Percentiles rank a stretch among this genome's conserved stretches.
Conservation (phyloP, 2,888 invertebrate genomes). For the Diloba caeruleocephala region DNA sequence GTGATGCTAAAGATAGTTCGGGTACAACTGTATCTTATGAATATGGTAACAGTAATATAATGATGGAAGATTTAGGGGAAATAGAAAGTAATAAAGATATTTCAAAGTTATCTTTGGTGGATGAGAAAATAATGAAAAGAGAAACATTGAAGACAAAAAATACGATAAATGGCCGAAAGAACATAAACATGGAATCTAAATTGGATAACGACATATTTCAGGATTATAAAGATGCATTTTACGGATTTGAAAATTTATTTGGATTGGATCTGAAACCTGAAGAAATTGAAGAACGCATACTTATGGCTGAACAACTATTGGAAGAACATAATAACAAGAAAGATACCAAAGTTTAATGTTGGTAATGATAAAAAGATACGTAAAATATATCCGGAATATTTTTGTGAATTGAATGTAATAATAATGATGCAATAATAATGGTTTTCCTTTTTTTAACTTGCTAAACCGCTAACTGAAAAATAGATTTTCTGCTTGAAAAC, state of each 20-base stretch:
- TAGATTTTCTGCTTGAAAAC: no score
- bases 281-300: constrained; percentile 62
- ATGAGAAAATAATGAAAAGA: constrained; percentile 5
- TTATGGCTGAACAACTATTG: constrained; percentile 62
- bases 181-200: constrained; percentile 4
- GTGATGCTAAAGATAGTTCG: not conserved
- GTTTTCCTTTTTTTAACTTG: no score
- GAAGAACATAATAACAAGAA: constrained; percentile 65
- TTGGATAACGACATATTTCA: constrained; percentile 9
- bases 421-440: no score
- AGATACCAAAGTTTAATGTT: not conserved
- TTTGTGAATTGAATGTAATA: no score
- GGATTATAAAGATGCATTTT: constrained; percentile 22
- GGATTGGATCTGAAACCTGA: constrained; percentile 54
- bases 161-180: constrained; percentile 1
- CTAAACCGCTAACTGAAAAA: no score
- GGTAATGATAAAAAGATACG: no score
- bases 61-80: constrained; percentile 19
- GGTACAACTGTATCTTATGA: constrained; percentile 31
- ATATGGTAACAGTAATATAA: constrained; percentile 33
- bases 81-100: constrained; percentile 2
- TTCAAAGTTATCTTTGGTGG: not conserved
- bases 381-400: no score
- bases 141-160: not conserved
- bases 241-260: constrained; percentile 39